phyloP scores from a whole-genome alignment of 2,888 invertebrate genomes.

The Melolontha melolontha region DNA sequence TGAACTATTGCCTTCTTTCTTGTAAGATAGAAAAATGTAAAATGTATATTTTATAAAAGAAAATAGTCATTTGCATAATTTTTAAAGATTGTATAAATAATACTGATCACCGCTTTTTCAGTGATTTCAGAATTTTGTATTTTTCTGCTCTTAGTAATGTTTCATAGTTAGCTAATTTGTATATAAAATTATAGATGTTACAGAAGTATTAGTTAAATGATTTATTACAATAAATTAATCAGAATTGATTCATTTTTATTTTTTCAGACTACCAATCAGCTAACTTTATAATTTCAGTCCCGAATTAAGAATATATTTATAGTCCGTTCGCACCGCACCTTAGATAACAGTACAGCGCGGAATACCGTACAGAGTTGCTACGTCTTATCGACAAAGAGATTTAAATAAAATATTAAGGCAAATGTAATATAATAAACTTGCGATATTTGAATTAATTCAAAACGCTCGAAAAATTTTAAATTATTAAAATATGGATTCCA shows the following conservation, averaged over 20 bases:
- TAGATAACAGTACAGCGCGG: too few relatives aligned
- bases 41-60: conserved; percentile 25
- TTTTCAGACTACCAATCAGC: conserved; percentile 1
- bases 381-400: too few relatives aligned
- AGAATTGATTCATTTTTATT: conserved; percentile 25
- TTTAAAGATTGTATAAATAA: conserved; percentile 1
- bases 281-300: background rate
- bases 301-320: too few relatives aligned
- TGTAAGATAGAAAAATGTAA: conserved; percentile 24
- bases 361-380: too few relatives aligned
- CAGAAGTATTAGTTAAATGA: conserved; percentile 62
- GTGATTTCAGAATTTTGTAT: conserved; percentile 19
- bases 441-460: too few relatives aligned
- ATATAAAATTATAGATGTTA: conserved; percentile 63
- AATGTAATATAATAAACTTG: too few relatives aligned
- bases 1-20: conserved; percentile 9
- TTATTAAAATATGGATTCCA: too few relatives aligned
- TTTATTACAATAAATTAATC: conserved; percentile 53
- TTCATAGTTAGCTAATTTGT: conserved; percentile 57
- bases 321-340: too few relatives aligned
- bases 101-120: conserved; percentile 21
- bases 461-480: too few relatives aligned
- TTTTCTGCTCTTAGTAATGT: conserved; percentile 39
- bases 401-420: too few relatives aligned
- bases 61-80: conserved; percentile 3